Base-by-base conservation (phyloP, 2,888 invertebrate genomes). In the Phymatocera aterrima region DNA sequence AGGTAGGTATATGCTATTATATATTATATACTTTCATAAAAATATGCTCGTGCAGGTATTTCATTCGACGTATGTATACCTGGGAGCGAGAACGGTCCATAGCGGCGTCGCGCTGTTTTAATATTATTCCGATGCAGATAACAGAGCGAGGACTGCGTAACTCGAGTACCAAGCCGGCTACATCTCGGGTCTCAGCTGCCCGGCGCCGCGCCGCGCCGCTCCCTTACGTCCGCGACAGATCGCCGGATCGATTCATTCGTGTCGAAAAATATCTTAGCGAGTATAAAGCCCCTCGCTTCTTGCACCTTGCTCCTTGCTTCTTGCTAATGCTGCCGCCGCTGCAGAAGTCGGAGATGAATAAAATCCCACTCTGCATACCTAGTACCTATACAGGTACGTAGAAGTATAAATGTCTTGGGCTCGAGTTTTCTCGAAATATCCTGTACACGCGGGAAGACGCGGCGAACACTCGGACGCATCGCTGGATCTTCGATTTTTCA, bases 41-140 rank as follows among this genome's bases (percentile, higher is more conserved):
- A 61, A 70, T 61, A 75, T 77, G 75, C 74, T 48, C 60, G 61
- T 64, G 68, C 51, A 46, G 60, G 77, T 78, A 80, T 79, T 79
- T 78, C 43, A 54, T 77, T 74, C 77, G 61, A 24, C 24, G 18
- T 1, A 31, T 64, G 3, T 2, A 5, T 51, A 51, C 72, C n/a
- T 48, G 74, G 81, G 77, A 68, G 79, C 81, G 81, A 72, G 83
- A 82, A 85, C 85, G 83, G 82, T 77, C 82, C 82, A 82, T 82
- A 81, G 81, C 80, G 74, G 81, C 83, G 80, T 81, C 83, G 80
- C 83, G 81, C 82, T 83, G 72, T 72, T 72, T 72, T 72, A 87
- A 87, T 88, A 87, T 88, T 88, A 88, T 88, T 86, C 87, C 85
- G 87, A 88, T 88, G 87, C 87, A 88, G 88, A 87, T 88, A 87